Evolutionary conservation across 2,797 vertebrate species (phyloP).

Genomic region (Fratercula arctica): DNA sequence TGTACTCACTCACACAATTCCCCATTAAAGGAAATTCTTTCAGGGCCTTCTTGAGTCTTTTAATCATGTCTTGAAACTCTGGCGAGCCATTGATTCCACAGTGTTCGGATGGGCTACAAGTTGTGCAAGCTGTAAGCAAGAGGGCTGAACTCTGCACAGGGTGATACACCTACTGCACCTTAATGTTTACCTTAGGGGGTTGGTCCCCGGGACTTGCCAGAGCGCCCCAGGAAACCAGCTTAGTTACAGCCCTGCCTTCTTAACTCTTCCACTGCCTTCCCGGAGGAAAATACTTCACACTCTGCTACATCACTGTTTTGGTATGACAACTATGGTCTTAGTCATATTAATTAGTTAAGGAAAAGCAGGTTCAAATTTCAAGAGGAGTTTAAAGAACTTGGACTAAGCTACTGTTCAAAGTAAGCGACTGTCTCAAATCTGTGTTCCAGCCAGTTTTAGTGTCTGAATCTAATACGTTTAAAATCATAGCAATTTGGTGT

Average conservation of each 20-base stretch:
- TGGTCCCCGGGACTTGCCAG: constrained; percentile 71
- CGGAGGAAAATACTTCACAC: background rate
- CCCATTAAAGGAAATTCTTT: constrained; percentile 85
- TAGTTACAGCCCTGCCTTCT: constrained; percentile 46
- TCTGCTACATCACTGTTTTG: constrained; percentile 29
- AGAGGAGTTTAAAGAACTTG: background rate
- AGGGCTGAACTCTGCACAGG: constrained; percentile 65
- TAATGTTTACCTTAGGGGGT: constrained; percentile 79
- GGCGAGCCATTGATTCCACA: constrained; percentile 69
- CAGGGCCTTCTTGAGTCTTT: constrained; percentile 74
- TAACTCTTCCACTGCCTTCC: constrained; percentile 63
- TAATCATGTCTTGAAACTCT: constrained; percentile 76
- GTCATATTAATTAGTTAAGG: background rate
- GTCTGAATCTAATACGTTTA: background rate
- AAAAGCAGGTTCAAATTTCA: background rate
- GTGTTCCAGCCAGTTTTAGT: background rate
- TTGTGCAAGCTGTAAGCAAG: constrained; percentile 66
- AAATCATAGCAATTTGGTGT: background rate
- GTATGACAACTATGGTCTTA: constrained; percentile 28
- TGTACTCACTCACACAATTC: constrained; percentile 91
- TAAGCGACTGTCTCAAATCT: background rate
- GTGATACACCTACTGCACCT: constrained; percentile 78
- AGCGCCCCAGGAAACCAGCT: constrained; percentile 37
- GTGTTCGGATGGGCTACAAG: constrained; percentile 68
- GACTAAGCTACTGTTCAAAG: background rate